A percentile compares a stretch with the other conserved stretches of the same genome.
Evolutionary conservation across 2,113 vertebrate genomes (phyloP).

Genomic region (Pardalotus punctatus): DNA sequence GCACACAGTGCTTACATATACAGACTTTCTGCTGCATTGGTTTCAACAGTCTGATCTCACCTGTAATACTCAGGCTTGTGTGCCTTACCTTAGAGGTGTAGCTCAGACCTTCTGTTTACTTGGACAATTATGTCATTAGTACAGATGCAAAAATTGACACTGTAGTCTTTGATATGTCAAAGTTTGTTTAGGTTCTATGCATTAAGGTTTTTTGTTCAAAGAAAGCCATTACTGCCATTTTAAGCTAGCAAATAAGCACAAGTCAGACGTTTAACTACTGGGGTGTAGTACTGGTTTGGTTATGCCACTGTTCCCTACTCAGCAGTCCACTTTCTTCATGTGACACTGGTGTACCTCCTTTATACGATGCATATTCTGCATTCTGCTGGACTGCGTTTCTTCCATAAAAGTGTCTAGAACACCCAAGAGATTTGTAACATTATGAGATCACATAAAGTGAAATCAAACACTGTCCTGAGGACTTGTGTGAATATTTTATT

Average conservation of each 20-base stretch:
- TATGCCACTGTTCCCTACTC: not conserved
- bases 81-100: not conserved
- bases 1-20: accelerated
- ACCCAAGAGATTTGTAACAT: not conserved
- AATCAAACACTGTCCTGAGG: not conserved
- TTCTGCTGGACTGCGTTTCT: not conserved
- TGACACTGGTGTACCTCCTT: not conserved
- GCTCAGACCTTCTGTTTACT: not conserved
- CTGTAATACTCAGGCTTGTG: not conserved
- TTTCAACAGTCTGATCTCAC: not conserved
- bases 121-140: not conserved
- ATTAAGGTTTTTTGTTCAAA: not conserved
- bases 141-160: not conserved
- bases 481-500: not conserved
- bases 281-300: not conserved
- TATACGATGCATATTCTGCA: not conserved
- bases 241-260: not conserved
- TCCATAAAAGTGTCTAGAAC: not conserved
- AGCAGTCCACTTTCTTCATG: not conserved
- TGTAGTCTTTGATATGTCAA: not conserved
- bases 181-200: not conserved
- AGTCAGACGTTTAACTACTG: not conserved
- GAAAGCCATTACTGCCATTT: not conserved
- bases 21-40: not conserved
- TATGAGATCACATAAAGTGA: not conserved